A percentile compares a stretch with the other conserved stretches of the same genome.
Conservation (phyloP, 2,113 vertebrate species). For the Baryphthengus martii region DNA sequence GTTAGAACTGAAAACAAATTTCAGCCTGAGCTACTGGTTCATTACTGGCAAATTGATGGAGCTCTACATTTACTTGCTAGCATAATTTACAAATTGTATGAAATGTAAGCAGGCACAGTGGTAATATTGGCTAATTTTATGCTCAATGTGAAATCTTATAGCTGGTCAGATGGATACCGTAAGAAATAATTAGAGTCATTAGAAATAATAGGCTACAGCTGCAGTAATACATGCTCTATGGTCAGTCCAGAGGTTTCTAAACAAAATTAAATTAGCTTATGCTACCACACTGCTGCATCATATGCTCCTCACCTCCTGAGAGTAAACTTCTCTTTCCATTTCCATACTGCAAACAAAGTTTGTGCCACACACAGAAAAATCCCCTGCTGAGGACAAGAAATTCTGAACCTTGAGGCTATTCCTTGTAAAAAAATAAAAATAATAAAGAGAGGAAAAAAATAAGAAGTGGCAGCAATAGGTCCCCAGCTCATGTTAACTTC, state of each 20-base stretch:
- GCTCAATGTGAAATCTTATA: constrained; percentile 48
- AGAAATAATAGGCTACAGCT: constrained; percentile 60
- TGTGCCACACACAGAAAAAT: neutral
- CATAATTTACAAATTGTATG: constrained; percentile 46
- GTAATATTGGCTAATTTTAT: constrained; percentile 58
- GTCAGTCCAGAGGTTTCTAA: constrained; percentile 47
- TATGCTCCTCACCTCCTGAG: constrained; percentile 2
- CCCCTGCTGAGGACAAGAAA: neutral
- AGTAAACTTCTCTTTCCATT: neutral
- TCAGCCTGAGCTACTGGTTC: neutral
- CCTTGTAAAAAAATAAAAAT: neutral
- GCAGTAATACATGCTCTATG: constrained; percentile 32
- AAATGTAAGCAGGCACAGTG: constrained; percentile 17
- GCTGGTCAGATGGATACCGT: constrained; percentile 57
- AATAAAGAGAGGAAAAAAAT: neutral
- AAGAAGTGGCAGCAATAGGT: neutral
- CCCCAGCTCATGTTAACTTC: neutral
- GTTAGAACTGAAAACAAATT: constrained; percentile 25
- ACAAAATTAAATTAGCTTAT: constrained; percentile 56
- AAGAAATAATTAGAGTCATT: constrained; percentile 67
- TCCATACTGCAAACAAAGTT: neutral
- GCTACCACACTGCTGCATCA: constrained; percentile 20
- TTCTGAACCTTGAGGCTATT: neutral
- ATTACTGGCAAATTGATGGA: constrained; percentile 48
- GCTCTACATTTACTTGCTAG: constrained; percentile 24